Evolutionary conservation across 2,888 invertebrate genomes (phyloP), one percentile per base, ranked within the genome.

Genomic region (Leucophenga maculata): DNA sequence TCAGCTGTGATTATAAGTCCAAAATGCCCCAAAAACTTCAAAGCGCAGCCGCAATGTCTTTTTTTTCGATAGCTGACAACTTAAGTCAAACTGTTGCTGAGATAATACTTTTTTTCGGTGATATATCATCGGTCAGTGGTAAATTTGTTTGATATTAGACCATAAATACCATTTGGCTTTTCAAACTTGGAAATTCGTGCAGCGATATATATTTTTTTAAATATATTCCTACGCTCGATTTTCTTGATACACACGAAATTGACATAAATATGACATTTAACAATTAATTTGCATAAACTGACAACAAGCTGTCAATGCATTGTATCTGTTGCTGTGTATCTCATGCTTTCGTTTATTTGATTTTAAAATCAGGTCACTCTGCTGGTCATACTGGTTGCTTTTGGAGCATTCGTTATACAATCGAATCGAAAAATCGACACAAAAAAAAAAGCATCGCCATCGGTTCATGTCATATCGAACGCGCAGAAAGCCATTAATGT

Each of bases 1-100:
- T 80, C 84, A 84, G 72, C 72, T 72, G 75, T 76, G 84, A 83
- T 83, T 82, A 83, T 69, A 39, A n/a, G 26, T 11, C 11, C 50
- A 13, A 39, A 60, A 9, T 11, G 26, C 1, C 14, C 22, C 57
- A 2, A 22, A n/a, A 48, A 64, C 62, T 14, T 64, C 62, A 64
- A 64, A 64, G 62, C 48, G 48, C 22, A 48, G 46, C 62, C 62
- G 62, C 57, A 14, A 18, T n/a, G 14, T 22, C 6, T 11, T 1
- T 18, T 22, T 57, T 57, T 22, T 57, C 57, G 31, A 57, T 26
- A 26, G 57, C 62, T 64, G 62, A 64, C 46, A 64, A 64, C 46
- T 64, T 64, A 64, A 64, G 62, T 64, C 62, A 46, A 64, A 64
- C 62, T 48, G 46, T 48, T 60, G 60, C 60, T 39, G 46, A 64